Evolutionary conservation across 1,140 invertebrate genomes (phyloP), one percentile per base, ranked within the genome.

Genomic region (Metaphire vulgaris): DNA sequence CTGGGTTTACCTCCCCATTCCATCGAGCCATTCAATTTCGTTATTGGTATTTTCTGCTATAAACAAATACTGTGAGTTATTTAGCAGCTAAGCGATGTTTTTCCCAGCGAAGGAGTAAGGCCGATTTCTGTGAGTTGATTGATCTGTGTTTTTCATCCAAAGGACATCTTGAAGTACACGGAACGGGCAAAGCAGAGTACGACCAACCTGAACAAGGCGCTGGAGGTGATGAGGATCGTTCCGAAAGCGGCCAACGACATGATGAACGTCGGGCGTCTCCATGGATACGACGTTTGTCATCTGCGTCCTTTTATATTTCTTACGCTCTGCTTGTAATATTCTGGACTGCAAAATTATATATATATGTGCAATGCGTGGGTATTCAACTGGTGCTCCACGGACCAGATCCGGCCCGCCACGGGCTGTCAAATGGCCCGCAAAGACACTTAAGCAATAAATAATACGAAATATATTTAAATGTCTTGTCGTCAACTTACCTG

Each of bases 171-270:
- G 12, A 89, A 89, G 81, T 89, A 88, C 79, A 90, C 89, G 65
- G 88, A 90, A 67, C 83, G 85, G 75, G 87, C 88, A 28, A 86
- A 85, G 12, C 87, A 91, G 1, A 87, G 89, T 33, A 89, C 91
- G 2, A 90, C 92, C 81, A 79, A 80, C 30, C 86, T 98, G 69
- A 89, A 90, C 77, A 91, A 92, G 75, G 95, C 95, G 34, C 90
- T 92, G 67, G 80, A 83, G 29, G 86, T 88, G 68, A 98, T 93
- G 89, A 89, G 92, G 81, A 90, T 95, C 79, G 95, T 98, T 76
- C 96, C 96, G 2, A 98, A 99, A 88, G 91, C 92, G 76, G 97
- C 97, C 77, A 96, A 99, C 87, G 96, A 99, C 84, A 98, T 99
- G 96, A 98, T 99, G 95, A 95, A 97, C 85, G 93, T 99, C 69